Base-by-base conservation (phyloP, 23 tunicate genomes). In the Botrylloides violaceus region DNA sequence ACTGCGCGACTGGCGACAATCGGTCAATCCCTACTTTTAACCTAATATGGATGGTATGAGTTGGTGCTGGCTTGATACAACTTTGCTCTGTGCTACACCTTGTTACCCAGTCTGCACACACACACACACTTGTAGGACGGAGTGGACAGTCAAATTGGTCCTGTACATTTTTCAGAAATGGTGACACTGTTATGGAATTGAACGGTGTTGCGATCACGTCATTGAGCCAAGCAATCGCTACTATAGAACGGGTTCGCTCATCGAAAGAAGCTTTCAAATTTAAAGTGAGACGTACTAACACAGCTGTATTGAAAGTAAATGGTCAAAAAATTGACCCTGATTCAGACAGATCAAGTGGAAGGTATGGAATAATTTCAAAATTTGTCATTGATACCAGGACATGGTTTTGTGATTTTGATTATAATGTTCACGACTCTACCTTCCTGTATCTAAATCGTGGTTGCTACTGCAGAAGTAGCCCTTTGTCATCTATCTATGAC, bases 221-320 rank as follows among this genome's bases (percentile, higher is more conserved):
- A 60, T 58, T 85, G 27, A 66, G 94, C 47, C 94, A 85, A 75
- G 94, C 94, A 21, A 74, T 85, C 66, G 76, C 81, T 12, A 66
- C 76, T 33, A 85, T 85, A n/a, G 81, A 85, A 23, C 53, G 55
- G 9, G 74, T 85, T 29, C 66, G 94, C 50, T 34, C 70, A 9
- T 32, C 47, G 29, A 79, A 68, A 29, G 74, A 43, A 64, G 31
- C 80, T 26, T 79, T 85, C 49, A 76, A 58, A 30, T 85, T 85
- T 61, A 85, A 85, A 65, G 94, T 85, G 62, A 33, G 18, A 34
- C 23, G 27, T 48, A 18, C 76, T 12, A 60, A 43, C 12, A 9
- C 53, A 15, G 53, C 53, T 15, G 53, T 15, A 9, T 15, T 15
- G 15, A 43, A 43, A 43, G 15, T 7, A 7, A 43, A 15, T 15